phyloP scores from a whole-genome alignment of 2,797 vertebrate genomes.

The Morelia viridis region DNA sequence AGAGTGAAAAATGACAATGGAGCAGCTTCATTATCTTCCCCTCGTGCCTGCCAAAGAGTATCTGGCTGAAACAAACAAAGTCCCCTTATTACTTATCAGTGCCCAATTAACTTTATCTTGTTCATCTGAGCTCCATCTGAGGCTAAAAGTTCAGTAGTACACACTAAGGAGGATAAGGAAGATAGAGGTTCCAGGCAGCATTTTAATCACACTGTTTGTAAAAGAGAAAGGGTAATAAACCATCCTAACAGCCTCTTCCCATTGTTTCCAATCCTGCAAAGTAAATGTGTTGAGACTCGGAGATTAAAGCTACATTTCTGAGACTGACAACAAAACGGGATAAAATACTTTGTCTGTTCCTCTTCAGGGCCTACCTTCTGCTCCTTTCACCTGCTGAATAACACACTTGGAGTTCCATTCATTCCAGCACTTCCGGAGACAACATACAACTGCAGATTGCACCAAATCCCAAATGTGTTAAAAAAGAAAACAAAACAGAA shows the following conservation, averaged over 20 bases:
- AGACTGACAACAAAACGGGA: neutral
- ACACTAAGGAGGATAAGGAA: slow-evolving; percentile 53
- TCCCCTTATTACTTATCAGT: slow-evolving; percentile 32
- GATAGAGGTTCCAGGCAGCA: slow-evolving; percentile 11
- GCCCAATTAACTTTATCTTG: slow-evolving; percentile 64
- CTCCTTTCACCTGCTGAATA: neutral
- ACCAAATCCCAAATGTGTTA: neutral
- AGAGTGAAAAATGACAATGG: slow-evolving; percentile 61
- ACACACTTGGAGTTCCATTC: neutral
- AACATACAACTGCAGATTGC: neutral
- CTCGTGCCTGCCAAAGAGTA: slow-evolving; percentile 62
- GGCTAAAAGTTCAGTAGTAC: slow-evolving; percentile 56
- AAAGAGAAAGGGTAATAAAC: slow-evolving; percentile 43
- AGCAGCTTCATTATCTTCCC: slow-evolving; percentile 53
- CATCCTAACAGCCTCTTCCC: neutral
- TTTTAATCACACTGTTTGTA: slow-evolving; percentile 30
- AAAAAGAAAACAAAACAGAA: neutral
- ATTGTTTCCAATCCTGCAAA: neutral
- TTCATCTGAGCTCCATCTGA: slow-evolving; percentile 60
- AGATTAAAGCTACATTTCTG: neutral
- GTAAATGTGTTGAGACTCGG: neutral
- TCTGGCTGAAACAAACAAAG: slow-evolving; percentile 50
- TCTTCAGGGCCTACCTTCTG: neutral
- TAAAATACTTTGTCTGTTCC: neutral
- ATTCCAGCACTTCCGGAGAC: neutral